phyloP scores from a whole-genome alignment of 2,797 vertebrate species.

The Micrastur ruficollis region DNA sequence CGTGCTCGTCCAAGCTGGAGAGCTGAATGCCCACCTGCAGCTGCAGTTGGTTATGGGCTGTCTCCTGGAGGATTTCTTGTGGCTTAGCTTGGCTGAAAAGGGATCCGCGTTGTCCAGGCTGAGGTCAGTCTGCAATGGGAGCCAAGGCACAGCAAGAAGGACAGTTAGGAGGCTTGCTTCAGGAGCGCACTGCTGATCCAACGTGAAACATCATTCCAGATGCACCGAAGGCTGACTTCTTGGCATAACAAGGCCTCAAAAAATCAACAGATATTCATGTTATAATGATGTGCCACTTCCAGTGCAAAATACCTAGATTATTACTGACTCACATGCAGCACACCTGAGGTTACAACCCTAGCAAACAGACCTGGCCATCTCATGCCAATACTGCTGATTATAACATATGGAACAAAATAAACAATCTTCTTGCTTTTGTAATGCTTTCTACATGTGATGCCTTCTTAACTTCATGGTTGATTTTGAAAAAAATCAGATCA shows the following conservation, averaged over 20 bases:
- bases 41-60: background rate
- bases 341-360: background rate
- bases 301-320: background rate
- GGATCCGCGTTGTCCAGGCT: accelerated
- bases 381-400: accelerated
- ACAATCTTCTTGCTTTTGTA: background rate
- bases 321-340: background rate
- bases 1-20: accelerated
- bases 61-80: background rate
- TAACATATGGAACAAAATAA: background rate
- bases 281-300: background rate
- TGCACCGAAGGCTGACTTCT: background rate
- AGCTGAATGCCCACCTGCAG: background rate
- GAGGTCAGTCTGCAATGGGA: accelerated
- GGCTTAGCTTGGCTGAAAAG: background rate
- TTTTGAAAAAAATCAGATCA: background rate
- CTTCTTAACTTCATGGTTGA: background rate
- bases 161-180: background rate
- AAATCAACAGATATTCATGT: background rate
- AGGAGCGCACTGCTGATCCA: background rate
- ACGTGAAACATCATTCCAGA: background rate
- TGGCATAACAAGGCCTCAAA: background rate
- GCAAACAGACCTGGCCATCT: background rate
- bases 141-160: background rate
- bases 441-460: background rate